Base-by-base conservation (phyloP, 2,797 vertebrate genomes). In the Vireo griseus region DNA sequence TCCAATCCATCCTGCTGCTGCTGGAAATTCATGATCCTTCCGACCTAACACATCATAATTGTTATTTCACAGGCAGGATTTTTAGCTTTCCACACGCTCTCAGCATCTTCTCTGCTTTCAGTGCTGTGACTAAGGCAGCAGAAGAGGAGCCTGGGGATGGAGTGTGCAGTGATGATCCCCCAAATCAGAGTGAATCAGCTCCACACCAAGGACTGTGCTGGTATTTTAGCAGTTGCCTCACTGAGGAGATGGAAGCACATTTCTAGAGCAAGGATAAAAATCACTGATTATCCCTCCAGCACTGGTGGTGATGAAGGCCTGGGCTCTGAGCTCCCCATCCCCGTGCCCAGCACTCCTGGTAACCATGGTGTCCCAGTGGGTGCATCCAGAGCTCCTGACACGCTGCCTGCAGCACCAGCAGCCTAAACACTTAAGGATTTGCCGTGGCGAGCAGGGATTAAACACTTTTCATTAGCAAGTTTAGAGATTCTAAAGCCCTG, bases 401-500 rank as follows among this genome's bases (percentile, higher is more conserved):
- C 5, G 37, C 72, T 4, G 45, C 61, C 81, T n/a, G 61, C 79
- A 79, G 45, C 82, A 39, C 33, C 76, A 72, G 33, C 85, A 96
- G 91, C 44, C 79, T 84, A 86, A 35, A 22, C 73, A 96, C 52
- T 91, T 81, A 84, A 84, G 74, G 85, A 83, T 90, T 91, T 47
- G 47, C 71, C 7, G 13, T 57, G 82, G 73, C 0, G 9, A 94
- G 87, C n/a, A 29, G 71, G 83, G 92, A 93, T 96, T 90, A 92
- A 95, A 92, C 52, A 83, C 82, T 92, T 94, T 92, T 82, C 94
- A 92, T 96, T 95, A 95, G 80, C 77, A 91, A 95, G 92, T 94
- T 86, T 71, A 81, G 80, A 54, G 77, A 75, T 93, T 92, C 88
- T 67, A 83, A 92, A 96, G 61, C 91, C 67, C 54, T 79, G 55